Conservation (phyloP, 2,797 vertebrate species). For the Apogon hyalosoma region DNA sequence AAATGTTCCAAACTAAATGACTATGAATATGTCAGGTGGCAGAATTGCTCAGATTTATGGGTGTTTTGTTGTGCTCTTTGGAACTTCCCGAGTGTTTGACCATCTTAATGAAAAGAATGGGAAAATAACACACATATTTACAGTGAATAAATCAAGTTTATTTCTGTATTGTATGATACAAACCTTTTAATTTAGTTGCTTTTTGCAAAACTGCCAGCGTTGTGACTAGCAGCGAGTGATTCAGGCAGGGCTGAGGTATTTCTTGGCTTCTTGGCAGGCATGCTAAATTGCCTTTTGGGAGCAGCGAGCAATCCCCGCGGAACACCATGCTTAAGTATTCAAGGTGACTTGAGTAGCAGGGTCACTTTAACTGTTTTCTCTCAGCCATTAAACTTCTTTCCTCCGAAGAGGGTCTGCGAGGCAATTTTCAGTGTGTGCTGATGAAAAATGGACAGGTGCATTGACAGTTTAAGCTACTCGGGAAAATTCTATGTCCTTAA, state of each 20-base stretch:
- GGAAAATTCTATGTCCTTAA: constrained; percentile 22
- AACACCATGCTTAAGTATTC: constrained; percentile 54
- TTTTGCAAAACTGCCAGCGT: constrained; percentile 12
- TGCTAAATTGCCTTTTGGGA: constrained; percentile 65
- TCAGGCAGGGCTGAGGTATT: constrained; percentile 49
- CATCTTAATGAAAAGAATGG: constrained; percentile 10
- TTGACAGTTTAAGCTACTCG: constrained; percentile 23
- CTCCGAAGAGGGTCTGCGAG: constrained; percentile 38
- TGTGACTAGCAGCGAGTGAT: constrained; percentile 49
- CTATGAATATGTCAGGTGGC: neutral
- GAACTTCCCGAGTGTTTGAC: neutral
- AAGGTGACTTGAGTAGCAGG: constrained; percentile 68
- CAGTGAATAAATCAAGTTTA: constrained; percentile 3
- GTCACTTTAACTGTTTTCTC: constrained; percentile 64
- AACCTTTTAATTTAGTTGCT: constrained; percentile 19
- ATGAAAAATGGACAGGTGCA: constrained; percentile 50
- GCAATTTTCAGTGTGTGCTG: constrained; percentile 38
- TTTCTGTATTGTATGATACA: constrained; percentile 5
- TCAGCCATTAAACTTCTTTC: constrained; percentile 51
- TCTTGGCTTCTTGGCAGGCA: constrained; percentile 59
- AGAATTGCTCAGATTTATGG: neutral
- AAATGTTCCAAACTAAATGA: constrained; percentile 1
- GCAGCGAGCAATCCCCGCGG: constrained; percentile 44
- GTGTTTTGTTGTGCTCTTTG: neutral
- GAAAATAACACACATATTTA: constrained; percentile 21